Evolutionary conservation across 2,888 invertebrate species (phyloP), one percentile per base, ranked within the genome.

Genomic region (Erebia ligea): DNA sequence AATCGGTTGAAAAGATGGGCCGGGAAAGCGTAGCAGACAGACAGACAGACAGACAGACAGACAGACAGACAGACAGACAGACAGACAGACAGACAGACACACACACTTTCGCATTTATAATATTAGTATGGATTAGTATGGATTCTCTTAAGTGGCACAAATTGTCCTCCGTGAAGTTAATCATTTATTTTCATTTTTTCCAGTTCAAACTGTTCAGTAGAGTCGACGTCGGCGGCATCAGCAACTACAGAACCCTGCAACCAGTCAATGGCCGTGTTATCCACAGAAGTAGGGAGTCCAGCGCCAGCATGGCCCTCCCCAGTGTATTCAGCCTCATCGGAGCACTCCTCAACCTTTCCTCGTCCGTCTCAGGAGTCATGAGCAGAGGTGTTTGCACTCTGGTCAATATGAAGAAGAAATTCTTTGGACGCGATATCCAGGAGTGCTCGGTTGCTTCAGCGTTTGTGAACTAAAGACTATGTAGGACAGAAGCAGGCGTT

Each of bases 201-300:
- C 84, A 92, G 92, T 92, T 88, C 84, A 86, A 86, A 70, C 69
- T 81, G 11, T 82, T 92, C 78, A 87, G 84, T 75, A 82, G 81
- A 72, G 87, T 86, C 0, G 81, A 91, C 74, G 81, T 92, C 0
- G 91, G 89, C 1, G 86, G 86, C 17, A 80, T 86, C 15, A 85
- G 85, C 81, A 94, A 94, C 85, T 93, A 91, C 82, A 84, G 94
- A 15, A 88, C 90, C 13, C 81, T 89, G 1, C 94, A 94, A 65
- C 77, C 86, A 0, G 76, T 81, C 8, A 66, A 89, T 34, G 85
- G 88, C 76, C 85, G 93, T 6, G 77, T 88, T 13, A 84, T 93
- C 1, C 92, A 90, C 84, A 86, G 90, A 0, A 89, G 91, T 9
- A 70, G 80, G 1, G 83, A 87, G 0, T 88, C 91, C 0, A 83